Base-by-base conservation (phyloP, 2,888 invertebrate genomes). In the Fissipunctia ypsillon region DNA sequence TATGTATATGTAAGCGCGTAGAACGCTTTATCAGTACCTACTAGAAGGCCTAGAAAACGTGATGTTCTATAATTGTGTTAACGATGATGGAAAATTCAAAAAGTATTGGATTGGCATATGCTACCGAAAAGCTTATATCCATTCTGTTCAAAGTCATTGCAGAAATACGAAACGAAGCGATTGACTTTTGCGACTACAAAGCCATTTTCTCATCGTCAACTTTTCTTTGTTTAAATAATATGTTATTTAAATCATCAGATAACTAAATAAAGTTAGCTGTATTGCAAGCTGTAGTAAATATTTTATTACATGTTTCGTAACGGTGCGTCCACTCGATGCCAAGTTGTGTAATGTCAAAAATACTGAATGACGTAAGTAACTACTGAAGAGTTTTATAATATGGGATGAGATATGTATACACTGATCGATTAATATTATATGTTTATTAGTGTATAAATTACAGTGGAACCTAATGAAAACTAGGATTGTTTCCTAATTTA, bases 291-390 rank as follows among this genome's bases (percentile, higher is more conserved):
- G 3, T 7, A 61, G 43, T 80, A 63, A 57, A 61, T 41, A 45
- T 57, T 73, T 66, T 66, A 61, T 43, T 12, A 54, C 63, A 45
- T 59, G 22, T 59, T 64, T 59, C 22, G 25, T 52, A 25, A 52
- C n/a, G 31, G 19, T 31, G 38, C 45, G 25, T 54, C 38, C 38
- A 35, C n/a, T 52, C 63, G 61, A 38, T 75, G 81, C 78, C 78
- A 75, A 78, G 35, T 50, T 31, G 48, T 69, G 50, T 69, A 50
- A 68, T 41, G 65, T 69, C 64, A 76, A 45, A 74, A 69, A 78
- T 81, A 81, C 60, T 48, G 28, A 19, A 69, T 78, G 78, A 78
- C 78, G 78, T 60, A 52, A 50, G 64, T 31, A 79, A 76, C 45
- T 16, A 19, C 22, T 63, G 14, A 56, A 56, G 68, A 81, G 69